Evolutionary conservation across 1,140 invertebrate species (phyloP), one percentile per base, ranked within the genome.

Genomic region (Drosophila elegans): DNA sequence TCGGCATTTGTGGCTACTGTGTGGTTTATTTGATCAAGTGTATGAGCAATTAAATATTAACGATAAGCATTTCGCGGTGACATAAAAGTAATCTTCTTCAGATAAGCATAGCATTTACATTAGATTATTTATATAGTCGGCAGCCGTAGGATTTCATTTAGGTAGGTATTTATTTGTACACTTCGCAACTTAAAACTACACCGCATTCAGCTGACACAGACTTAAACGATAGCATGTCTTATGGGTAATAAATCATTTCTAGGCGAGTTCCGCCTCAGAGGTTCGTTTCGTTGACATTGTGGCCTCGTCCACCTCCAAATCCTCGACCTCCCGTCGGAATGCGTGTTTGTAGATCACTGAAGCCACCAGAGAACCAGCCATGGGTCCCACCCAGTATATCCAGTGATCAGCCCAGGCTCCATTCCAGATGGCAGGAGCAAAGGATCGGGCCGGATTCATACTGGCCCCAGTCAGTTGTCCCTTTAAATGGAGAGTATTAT

Each of bases 381-480:
- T 66, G 2, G 96, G 96, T 39, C 95, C 96, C 27, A 95, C 93
- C 96, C 96, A 96, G 88, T 96, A 97, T n/a, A 97, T 94, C 97
- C 97, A 98, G 67, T 97, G 96, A 62, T 94, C 51, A 0, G 91
- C 74, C 96, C 96, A 98, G 48, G 92, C 91, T 2, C 94, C 94
- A 32, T 95, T 95, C 80, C 96, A 95, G 1, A 97, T 59, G 0
- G 96, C 96, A 0, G 97, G 96, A 1, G 94, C 96, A 44, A 97
- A 94, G 13, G 95, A 95, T 64, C 96, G 94, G 0, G 95, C 96
- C 0, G 97, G 96, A 90, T 97, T 97, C 95, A 97, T 95, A 71
- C 96, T 95, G 36, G 95, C 95, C 0, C 96, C 96, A 1, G 96
- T 96, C 60, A 94, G 95, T n/a, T 95, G 94, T 3, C 94, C 94